These are phyloP conservation scores for Salvelinus alpinus DNA, from an alignment of 2,113 vertebrate species.

Conservation along the genomic window DNA sequence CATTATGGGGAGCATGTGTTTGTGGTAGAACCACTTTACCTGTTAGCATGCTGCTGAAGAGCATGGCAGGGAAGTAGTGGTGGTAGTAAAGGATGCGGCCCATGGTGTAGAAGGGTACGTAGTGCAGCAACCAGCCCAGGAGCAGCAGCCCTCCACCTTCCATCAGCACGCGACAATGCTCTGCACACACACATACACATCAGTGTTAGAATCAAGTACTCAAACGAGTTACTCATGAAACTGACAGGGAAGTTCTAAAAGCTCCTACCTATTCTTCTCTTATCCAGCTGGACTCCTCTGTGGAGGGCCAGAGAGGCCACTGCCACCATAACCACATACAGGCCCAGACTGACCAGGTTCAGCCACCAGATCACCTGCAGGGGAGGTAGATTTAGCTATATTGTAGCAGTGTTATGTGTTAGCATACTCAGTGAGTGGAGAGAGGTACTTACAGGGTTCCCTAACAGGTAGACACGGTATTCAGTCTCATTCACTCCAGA, in stretches of 20 bases:
- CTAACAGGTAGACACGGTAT: constrained; percentile 93
- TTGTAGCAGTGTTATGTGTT: not conserved
- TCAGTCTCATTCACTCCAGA: constrained; percentile 94
- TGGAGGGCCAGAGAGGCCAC: constrained; percentile 74
- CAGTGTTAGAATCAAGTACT: not conserved
- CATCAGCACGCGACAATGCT: constrained; percentile 73
- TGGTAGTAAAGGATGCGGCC: constrained; percentile 96
- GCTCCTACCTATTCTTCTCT: constrained; percentile 76
- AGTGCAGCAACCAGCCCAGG: constrained; percentile 92
- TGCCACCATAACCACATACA: constrained; percentile 80
- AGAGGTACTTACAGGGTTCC: constrained; percentile 87
- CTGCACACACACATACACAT: constrained; percentile 60
- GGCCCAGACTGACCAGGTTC: constrained; percentile 82
- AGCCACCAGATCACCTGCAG: constrained; percentile 94
- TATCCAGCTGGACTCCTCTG: constrained; percentile 76
- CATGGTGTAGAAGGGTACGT: constrained; percentile 93
- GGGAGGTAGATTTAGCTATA: not conserved
- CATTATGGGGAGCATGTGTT: no score
- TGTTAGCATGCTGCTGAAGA: constrained; percentile 96
- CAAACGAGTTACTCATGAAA: not conserved
- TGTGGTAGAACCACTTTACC: constrained; percentile 64
- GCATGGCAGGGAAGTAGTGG: constrained; percentile 98
- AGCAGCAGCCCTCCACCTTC: constrained; percentile 82
- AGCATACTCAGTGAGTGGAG: not conserved
- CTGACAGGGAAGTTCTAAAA: not conserved